phyloP scores from a whole-genome alignment of 2,113 vertebrate genomes.

The Cavia porcellus region DNA sequence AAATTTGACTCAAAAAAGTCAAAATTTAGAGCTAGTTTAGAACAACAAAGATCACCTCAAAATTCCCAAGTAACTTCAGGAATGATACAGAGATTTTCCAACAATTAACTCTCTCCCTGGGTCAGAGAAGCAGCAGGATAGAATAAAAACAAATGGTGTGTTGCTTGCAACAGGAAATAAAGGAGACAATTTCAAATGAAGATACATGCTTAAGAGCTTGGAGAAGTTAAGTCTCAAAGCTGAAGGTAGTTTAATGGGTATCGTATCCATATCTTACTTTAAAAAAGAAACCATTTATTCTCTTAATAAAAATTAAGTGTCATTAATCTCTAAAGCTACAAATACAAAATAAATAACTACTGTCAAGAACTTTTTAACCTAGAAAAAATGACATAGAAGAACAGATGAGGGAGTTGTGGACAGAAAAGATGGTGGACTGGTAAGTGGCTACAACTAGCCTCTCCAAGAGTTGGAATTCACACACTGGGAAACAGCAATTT shows the following conservation, averaged over 20 bases:
- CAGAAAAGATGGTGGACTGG: background rate
- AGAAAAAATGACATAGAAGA: constrained; percentile 6
- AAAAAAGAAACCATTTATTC: background rate
- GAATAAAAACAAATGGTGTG: constrained; percentile 20
- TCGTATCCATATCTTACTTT: background rate
- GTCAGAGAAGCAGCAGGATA: background rate
- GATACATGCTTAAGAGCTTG: background rate
- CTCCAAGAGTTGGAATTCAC: background rate
- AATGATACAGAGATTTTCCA: constrained; percentile 4
- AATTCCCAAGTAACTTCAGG: background rate
- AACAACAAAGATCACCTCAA: background rate
- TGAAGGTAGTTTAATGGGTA: background rate
- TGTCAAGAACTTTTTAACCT: constrained; percentile 25
- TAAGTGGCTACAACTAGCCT: background rate
- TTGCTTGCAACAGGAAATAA: background rate
- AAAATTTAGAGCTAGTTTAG: constrained; percentile 17
- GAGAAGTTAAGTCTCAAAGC: background rate
- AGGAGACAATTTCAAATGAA: background rate
- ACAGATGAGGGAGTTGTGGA: background rate
- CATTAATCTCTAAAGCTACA: constrained; percentile 16
- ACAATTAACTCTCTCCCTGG: background rate
- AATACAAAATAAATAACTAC: constrained; percentile 14
- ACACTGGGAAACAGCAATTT: background rate
- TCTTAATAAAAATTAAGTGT: constrained; percentile 8
- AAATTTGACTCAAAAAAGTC: background rate